Conservation (phyloP, 2,797 vertebrate species). For the Diplodus sargus region DNA sequence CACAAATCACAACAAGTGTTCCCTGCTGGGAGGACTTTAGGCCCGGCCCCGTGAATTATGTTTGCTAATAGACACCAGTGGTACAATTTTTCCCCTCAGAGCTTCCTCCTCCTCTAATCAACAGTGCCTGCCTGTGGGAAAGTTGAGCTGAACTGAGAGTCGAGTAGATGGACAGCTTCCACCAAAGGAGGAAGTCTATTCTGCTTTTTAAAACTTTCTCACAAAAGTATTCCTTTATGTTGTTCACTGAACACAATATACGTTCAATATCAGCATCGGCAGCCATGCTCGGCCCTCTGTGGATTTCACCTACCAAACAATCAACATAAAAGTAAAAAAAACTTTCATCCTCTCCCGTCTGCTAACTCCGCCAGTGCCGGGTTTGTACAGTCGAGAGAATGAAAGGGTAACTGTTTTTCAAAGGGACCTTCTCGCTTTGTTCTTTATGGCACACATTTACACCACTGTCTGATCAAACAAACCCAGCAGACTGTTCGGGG, state of each 20-base stretch:
- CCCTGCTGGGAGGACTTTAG: constrained; percentile 41
- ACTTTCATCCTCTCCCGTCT: constrained; percentile 38
- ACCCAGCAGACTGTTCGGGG: constrained; percentile 39
- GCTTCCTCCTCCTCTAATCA: constrained; percentile 29
- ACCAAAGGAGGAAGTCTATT: constrained; percentile 7
- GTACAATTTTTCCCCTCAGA: constrained; percentile 36
- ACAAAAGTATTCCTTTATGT: constrained; percentile 13
- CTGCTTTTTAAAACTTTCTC: constrained; percentile 31
- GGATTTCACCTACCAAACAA: constrained; percentile 41
- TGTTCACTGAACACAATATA: constrained; percentile 17
- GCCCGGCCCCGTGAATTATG: constrained; percentile 36
- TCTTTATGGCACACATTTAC: constrained; percentile 40
- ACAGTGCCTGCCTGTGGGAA: constrained; percentile 25
- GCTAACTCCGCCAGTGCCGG: constrained; percentile 14
- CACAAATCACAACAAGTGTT: constrained; percentile 48
- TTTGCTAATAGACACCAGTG: constrained; percentile 40
- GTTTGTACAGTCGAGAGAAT: constrained; percentile 32
- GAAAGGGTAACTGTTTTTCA: constrained; percentile 60
- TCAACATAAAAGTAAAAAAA: constrained; percentile 44
- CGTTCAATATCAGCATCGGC: constrained; percentile 26
- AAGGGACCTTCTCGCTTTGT: constrained; percentile 42
- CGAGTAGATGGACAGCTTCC: constrained; percentile 22
- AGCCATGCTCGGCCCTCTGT: constrained; percentile 15
- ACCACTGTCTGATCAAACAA: constrained; percentile 51
- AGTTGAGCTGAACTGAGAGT: constrained; percentile 15